phyloP scores from a whole-genome alignment of 2,797 vertebrate species.

The Okamejei kenojei region DNA sequence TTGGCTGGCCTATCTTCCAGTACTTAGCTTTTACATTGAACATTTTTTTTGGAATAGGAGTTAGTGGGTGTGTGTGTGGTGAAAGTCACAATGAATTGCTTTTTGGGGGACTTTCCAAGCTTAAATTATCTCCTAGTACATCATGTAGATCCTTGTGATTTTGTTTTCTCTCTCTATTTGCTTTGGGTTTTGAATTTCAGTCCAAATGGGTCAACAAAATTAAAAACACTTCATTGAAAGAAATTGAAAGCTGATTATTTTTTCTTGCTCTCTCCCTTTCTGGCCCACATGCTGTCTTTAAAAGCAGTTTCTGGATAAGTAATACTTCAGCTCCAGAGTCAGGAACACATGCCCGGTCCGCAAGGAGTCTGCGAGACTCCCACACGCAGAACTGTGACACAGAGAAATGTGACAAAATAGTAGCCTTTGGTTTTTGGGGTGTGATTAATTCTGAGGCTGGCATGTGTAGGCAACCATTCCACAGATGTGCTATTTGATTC shows the following conservation, averaged over 20 bases:
- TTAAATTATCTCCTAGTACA: neutral
- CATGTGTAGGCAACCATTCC: neutral
- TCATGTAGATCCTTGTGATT: neutral
- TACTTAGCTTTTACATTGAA: neutral
- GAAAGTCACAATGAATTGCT: neutral
- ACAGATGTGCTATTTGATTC: neutral
- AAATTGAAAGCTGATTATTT: neutral
- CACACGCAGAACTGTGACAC: neutral
- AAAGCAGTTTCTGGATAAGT: neutral
- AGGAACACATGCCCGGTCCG: neutral
- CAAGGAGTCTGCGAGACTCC: neutral
- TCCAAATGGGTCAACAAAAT: constrained; percentile 27
- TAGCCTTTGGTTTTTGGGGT: neutral
- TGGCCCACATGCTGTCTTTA: constrained; percentile 16
- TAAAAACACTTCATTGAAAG: neutral
- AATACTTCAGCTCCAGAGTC: neutral
- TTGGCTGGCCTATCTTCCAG: neutral
- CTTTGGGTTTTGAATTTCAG: constrained; percentile 19
- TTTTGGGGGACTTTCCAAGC: neutral
- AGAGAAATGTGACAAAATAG: neutral
- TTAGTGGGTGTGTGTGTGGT: neutral
- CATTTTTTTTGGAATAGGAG: neutral
- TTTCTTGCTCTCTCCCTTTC: neutral
- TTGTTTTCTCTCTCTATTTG: neutral
- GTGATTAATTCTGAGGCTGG: neutral